Conservation (phyloP, 2,888 invertebrate genomes). For the Cantharis rustica region DNA sequence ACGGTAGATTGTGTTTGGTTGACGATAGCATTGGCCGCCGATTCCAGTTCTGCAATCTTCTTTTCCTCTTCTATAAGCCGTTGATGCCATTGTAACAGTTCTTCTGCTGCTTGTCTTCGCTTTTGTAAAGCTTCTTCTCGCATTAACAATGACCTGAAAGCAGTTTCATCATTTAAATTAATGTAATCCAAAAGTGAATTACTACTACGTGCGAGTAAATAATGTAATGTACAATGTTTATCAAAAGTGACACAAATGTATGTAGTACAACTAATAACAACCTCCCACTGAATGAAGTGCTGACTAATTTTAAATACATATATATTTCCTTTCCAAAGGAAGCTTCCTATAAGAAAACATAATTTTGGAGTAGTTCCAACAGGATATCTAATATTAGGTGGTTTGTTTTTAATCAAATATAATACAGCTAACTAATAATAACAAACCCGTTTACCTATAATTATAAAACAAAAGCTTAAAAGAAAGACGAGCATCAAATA, state of each 20-base stretch:
- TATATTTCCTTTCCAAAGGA: slow-evolving; percentile 49
- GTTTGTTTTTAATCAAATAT: slow-evolving; percentile 51
- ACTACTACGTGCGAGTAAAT: slow-evolving; percentile 1
- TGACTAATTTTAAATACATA: slow-evolving; percentile 50
- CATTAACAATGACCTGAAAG: slow-evolving; percentile 54
- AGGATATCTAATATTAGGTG: slow-evolving; percentile 56
- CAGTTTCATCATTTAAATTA: not conserved
- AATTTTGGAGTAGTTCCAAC: slow-evolving; percentile 50
- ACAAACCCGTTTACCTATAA: slow-evolving; percentile 23
- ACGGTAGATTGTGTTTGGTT: slow-evolving; percentile 32
- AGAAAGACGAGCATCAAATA: not conserved
- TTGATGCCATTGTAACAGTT: slow-evolving; percentile 60
- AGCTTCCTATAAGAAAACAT: slow-evolving; percentile 50
- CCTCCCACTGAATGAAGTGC: slow-evolving; percentile 43
- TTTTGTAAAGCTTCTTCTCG: slow-evolving; percentile 58
- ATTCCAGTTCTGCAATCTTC: slow-evolving; percentile 58
- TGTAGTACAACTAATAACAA: slow-evolving; percentile 40
- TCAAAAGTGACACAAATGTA: slow-evolving; percentile 21
- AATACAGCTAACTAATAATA: slow-evolving; percentile 43
- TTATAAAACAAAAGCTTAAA: slow-evolving; percentile 17
- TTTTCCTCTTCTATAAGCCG: slow-evolving; percentile 60
- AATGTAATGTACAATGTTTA: slow-evolving; percentile 25
- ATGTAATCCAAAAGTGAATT: not conserved
- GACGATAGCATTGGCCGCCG: slow-evolving; percentile 50
- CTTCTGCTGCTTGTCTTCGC: slow-evolving; percentile 58